Conservation (phyloP, 2,113 vertebrate species). For the Labrus mixtus region DNA sequence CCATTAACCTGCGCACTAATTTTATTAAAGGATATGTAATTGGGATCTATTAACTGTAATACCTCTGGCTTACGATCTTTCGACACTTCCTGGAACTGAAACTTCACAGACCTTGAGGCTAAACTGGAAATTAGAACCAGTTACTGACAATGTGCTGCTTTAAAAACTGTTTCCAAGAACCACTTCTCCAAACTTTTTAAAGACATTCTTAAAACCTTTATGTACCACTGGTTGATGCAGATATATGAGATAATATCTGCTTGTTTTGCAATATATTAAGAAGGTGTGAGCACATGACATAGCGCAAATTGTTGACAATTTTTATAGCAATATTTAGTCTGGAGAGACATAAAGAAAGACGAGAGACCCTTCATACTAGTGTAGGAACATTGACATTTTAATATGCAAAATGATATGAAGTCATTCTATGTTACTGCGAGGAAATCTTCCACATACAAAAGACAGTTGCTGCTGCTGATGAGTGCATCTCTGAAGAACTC, state of each 20-base stretch:
- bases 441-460: constrained; percentile 22
- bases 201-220: constrained; percentile 45
- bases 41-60: constrained; percentile 44
- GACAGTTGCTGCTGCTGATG: constrained; percentile 49
- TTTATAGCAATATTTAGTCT: constrained; percentile 25
- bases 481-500: constrained; percentile 16
- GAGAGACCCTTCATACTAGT: neutral
- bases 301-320: constrained; percentile 11
- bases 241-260: constrained; percentile 4
- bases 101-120: constrained; percentile 42
- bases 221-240: constrained; percentile 27
- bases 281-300: constrained; percentile 7
- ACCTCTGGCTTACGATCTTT: constrained; percentile 49
- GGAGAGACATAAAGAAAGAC: neutral
- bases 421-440: constrained; percentile 32
- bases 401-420: constrained; percentile 44
- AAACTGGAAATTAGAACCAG: constrained; percentile 66
- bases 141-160: constrained; percentile 58
- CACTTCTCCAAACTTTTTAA: constrained; percentile 27
- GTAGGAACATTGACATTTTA: constrained; percentile 23
- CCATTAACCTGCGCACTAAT: constrained; percentile 26
- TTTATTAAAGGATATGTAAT: constrained; percentile 33
- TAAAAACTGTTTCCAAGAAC: constrained; percentile 28
- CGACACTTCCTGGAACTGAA: constrained; percentile 32
- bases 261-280: constrained; percentile 30